Evolutionary conservation across 2,797 vertebrate genomes (phyloP).

Genomic region (Apogon hyalosoma): DNA sequence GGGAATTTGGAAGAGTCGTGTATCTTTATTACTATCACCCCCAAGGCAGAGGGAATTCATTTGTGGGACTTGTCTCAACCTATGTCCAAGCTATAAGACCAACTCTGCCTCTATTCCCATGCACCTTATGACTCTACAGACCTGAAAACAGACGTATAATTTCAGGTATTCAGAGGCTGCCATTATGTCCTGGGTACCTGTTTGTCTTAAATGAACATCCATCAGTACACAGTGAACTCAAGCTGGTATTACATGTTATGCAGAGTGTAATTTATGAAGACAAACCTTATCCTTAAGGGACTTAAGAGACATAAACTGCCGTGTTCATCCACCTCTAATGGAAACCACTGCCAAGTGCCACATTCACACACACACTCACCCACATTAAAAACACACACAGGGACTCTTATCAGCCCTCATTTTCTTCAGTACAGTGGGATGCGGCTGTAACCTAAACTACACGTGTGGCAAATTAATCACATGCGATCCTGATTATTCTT

Average conservation of each 20-base stretch:
- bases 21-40: neutral
- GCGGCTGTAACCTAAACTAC: slow-evolving; percentile 46
- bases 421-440: slow-evolving; percentile 29
- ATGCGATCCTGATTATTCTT: neutral
- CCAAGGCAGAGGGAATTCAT: slow-evolving; percentile 4
- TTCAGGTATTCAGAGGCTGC: slow-evolving; percentile 24
- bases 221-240: slow-evolving; percentile 9
- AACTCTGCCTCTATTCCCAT: slow-evolving; percentile 11
- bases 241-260: slow-evolving; percentile 14
- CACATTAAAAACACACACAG: neutral
- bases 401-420: slow-evolving; percentile 44
- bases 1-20: neutral
- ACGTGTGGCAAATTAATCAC: slow-evolving; percentile 21
- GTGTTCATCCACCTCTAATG: slow-evolving; percentile 46
- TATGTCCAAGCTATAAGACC: slow-evolving; percentile 12
- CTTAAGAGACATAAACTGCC: slow-evolving; percentile 37
- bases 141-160: slow-evolving; percentile 6
- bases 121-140: slow-evolving; percentile 21
- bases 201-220: slow-evolving; percentile 4
- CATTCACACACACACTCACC: slow-evolving; percentile 23
- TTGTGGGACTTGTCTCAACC: slow-evolving; percentile 10
- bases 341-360: slow-evolving; percentile 41
- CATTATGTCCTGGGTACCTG: slow-evolving; percentile 4
- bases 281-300: slow-evolving; percentile 56
- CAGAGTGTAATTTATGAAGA: slow-evolving; percentile 50